These are phyloP conservation scores for Trachemys scripta DNA, from an alignment of 2,113 vertebrate genomes.

Conservation along the genomic window DNA sequence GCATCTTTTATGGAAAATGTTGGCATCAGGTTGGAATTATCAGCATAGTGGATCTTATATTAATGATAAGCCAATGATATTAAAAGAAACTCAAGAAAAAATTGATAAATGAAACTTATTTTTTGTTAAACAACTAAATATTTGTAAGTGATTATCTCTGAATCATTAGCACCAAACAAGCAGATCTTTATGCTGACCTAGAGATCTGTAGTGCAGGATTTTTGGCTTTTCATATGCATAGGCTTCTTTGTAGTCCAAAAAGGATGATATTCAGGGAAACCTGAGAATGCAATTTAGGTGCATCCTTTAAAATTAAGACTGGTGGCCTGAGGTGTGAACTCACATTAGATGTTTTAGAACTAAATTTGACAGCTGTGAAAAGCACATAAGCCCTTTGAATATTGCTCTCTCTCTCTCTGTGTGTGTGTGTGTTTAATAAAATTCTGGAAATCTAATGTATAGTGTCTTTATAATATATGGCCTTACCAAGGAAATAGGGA, in stretches of 20 bases:
- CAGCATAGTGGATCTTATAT: neutral
- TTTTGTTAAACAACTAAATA: neutral
- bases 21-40: neutral
- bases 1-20: neutral
- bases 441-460: neutral
- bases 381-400: neutral
- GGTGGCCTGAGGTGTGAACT: neutral
- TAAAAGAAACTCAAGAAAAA: neutral
- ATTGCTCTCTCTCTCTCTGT: neutral
- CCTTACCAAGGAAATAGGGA: neutral
- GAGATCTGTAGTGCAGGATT: neutral
- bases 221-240: neutral
- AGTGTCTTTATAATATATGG: neutral
- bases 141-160: neutral
- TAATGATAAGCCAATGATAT: neutral
- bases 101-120: neutral
- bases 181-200: neutral
- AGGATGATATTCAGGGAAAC: neutral
- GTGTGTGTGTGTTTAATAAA: neutral
- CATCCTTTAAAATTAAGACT: neutral
- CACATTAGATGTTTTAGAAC: neutral
- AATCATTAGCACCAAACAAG: neutral
- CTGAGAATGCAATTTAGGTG: conserved; percentile 10
- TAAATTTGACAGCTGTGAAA: neutral
- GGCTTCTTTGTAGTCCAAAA: neutral